Base-by-base conservation (phyloP, 2,888 invertebrate genomes). In the Campopleginae sp. region DNA sequence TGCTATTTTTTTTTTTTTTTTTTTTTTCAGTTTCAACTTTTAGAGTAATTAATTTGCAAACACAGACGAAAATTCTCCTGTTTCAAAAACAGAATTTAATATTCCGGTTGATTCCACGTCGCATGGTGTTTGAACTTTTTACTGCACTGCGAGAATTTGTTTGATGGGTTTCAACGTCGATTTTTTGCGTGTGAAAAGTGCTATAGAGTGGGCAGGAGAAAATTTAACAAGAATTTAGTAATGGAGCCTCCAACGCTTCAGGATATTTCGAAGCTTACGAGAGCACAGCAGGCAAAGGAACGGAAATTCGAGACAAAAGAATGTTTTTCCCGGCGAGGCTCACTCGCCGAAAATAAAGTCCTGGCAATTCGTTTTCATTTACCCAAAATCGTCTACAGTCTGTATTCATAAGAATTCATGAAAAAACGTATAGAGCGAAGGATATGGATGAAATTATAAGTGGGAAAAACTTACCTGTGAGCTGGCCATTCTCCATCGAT, bases 401-500 rank as follows among this genome's bases (percentile, higher is more conserved):
- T 23, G 6, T 54, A 23, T 23, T 1, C 23, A 8, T 19, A 23
- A 23, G 2, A 54, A 23, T 23, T 23, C 0, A 54, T 54, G 23
- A 54, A 54, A 54, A 54, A 54, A 1, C 19, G 23, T 54, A 23
- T 10, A 23, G 8, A 23, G 54, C 54, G 54, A 27, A 27, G 58
- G 58, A 58, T n/a, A n/a, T 27, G 27, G 27, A 58, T 4, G 4
- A 7, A 58, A 58, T 54, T 12, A 14, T 48, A 38, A 78, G 81
- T 33, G 71, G 6, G 2, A 54, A 80, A 82, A 75, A n/a, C 84
- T 88, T 92, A 94, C 94, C 94, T 94, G 89, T 94, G 90, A 33
- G 90, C 89, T 51, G 94, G 94, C 95, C 95, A 95, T 85, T 95
- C 95, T 44, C 93, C 90, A 66, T 94, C 94, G 0, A 93, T 94